phyloP scores from a whole-genome alignment of 1,140 invertebrate genomes.

The Tenebrio molitor region DNA sequence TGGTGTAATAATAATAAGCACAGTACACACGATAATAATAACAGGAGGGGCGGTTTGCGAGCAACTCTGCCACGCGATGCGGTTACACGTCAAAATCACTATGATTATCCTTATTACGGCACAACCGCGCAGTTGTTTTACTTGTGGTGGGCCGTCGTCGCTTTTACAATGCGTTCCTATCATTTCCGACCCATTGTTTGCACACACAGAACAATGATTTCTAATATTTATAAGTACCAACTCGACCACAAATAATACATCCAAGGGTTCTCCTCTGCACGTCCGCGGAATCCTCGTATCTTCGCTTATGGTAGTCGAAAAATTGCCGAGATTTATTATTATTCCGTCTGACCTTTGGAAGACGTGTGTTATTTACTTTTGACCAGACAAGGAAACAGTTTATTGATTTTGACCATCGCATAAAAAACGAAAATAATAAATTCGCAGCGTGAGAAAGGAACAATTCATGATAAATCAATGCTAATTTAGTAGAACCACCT shows the following conservation, averaged over 20 bases:
- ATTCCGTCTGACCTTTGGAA: conserved; percentile 8
- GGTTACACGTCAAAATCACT: conserved; percentile 31
- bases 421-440: conserved; percentile 3
- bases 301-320: not conserved
- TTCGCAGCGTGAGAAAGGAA: conserved; percentile 15
- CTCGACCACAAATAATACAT: conserved; percentile 32
- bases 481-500: not conserved
- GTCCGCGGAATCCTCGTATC: not conserved
- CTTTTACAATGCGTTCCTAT: conserved; percentile 34
- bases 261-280: conserved; percentile 20
- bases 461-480: conserved; percentile 3
- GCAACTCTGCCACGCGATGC: conserved; percentile 28
- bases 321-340: conserved; percentile 14
- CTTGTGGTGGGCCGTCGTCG: conserved; percentile 29
- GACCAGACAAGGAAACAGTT: conserved; percentile 3
- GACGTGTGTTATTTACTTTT: conserved; percentile 24
- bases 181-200: conserved; percentile 35
- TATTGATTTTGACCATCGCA: not conserved
- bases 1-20: conserved; percentile 13
- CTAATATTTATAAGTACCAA: conserved; percentile 29
- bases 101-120: conserved; percentile 30
- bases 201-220: conserved; percentile 29
- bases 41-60: conserved; percentile 3
- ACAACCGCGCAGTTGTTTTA: conserved; percentile 23
- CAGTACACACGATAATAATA: no score